Percentiles rank a stretch among this genome's conserved stretches.
These are phyloP conservation scores for Mythimna albipuncta DNA, from an alignment of 2,888 invertebrate genomes.

Conservation along the genomic window DNA sequence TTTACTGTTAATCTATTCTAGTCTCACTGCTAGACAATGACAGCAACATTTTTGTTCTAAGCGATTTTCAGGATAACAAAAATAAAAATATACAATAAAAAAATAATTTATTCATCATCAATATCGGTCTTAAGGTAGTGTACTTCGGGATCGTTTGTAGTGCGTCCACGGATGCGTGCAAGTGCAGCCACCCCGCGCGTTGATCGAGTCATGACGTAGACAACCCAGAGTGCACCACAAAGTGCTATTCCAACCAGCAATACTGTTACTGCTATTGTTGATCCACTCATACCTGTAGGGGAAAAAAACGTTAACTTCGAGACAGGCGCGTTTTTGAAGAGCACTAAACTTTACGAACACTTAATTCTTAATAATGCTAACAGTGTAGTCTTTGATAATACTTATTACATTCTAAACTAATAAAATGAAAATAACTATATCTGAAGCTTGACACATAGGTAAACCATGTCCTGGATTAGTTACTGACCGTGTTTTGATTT, in stretches of 20 bases:
- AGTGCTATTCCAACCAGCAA: slow-evolving; percentile 58
- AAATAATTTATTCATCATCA: slow-evolving; percentile 72
- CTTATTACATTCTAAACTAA: background rate
- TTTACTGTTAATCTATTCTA: background rate
- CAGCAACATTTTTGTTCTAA: background rate
- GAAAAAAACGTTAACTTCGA: background rate
- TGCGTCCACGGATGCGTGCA: slow-evolving; percentile 73
- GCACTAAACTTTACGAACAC: too few species aligned
- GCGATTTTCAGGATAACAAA: background rate
- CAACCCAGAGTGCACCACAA: slow-evolving; percentile 55
- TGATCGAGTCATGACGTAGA: slow-evolving; percentile 60
- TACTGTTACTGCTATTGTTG: slow-evolving; percentile 66
- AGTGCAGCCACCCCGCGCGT: slow-evolving; percentile 66
- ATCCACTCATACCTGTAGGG: slow-evolving; percentile 67
- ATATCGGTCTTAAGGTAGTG: slow-evolving; percentile 77
- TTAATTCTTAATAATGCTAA: background rate
- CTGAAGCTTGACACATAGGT: background rate
- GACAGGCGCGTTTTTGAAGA: background rate
- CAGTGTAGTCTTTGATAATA: background rate
- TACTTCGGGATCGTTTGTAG: slow-evolving; percentile 78
- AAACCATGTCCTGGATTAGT: background rate
- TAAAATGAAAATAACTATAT: too few species aligned
- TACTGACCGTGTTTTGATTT: background rate
- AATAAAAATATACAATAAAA: slow-evolving; percentile 19
- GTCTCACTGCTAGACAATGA: background rate